A percentile compares a stretch with the other conserved stretches of the same genome.
phyloP scores from a whole-genome alignment of 2,888 invertebrate species.

The Eupelmus urozonus region DNA sequence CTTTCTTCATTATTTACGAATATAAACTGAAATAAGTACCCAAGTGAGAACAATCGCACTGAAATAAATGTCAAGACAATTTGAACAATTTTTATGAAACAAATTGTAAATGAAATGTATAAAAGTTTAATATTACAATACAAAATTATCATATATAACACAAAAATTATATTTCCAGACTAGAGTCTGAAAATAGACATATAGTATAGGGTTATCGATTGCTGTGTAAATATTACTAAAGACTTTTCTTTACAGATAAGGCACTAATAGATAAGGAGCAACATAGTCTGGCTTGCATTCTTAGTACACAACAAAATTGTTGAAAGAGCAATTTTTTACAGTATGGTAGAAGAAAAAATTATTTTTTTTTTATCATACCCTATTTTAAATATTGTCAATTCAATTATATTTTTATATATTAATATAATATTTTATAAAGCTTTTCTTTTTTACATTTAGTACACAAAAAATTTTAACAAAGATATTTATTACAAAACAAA shows the following conservation, averaged over 20 bases:
- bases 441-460: neutral
- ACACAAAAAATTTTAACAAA: neutral
- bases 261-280: slow-evolving; percentile 29
- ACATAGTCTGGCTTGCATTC: slow-evolving; percentile 30
- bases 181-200: slow-evolving; percentile 25
- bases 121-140: neutral
- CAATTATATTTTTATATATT: neutral
- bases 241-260: slow-evolving; percentile 39
- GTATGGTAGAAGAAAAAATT: neutral
- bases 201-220: slow-evolving; percentile 24
- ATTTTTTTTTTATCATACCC: neutral
- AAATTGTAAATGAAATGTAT: neutral
- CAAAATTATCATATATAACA: neutral
- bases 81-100: neutral
- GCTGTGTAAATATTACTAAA: slow-evolving; percentile 45
- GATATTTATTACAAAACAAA: slow-evolving; percentile 26
- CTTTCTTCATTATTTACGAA: neutral
- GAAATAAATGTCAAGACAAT: neutral
- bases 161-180: slow-evolving; percentile 3
- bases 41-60: neutral
- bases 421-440: neutral
- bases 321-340: neutral
- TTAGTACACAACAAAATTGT: slow-evolving; percentile 5
- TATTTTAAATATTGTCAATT: neutral
- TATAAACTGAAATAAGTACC: neutral